Evolutionary conservation across 2,113 vertebrate genomes (phyloP).

Genomic region (Lophius piscatorius): DNA sequence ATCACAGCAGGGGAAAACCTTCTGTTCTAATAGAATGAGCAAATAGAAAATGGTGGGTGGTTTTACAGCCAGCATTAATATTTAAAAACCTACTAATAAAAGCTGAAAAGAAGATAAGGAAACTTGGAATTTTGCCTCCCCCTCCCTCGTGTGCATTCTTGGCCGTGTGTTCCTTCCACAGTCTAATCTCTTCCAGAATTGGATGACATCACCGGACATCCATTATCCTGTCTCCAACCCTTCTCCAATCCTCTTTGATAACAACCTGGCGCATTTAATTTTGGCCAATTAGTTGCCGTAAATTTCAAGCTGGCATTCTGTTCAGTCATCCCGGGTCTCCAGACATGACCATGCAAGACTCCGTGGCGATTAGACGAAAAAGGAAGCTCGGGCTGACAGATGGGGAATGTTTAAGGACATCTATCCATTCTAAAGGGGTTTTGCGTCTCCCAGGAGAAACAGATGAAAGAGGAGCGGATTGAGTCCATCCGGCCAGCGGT

Average conservation of each 20-base stretch:
- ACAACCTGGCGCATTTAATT: slow-evolving; percentile 72
- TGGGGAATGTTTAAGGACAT: slow-evolving; percentile 42
- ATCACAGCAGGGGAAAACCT: slow-evolving; percentile 46
- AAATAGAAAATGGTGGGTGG: slow-evolving; percentile 55
- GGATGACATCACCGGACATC: slow-evolving; percentile 72
- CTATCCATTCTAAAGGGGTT: slow-evolving; percentile 23
- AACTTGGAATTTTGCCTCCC: no score
- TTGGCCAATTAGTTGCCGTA: slow-evolving; percentile 73
- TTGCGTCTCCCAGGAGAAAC: slow-evolving; percentile 42
- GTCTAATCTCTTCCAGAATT: slow-evolving; percentile 18
- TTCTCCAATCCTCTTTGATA: slow-evolving; percentile 62
- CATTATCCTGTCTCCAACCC: slow-evolving; percentile 55
- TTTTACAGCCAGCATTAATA: slow-evolving; percentile 43
- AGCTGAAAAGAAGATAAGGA: slow-evolving; percentile 31
- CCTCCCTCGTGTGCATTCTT: no score
- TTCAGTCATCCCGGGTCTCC: slow-evolving; percentile 24
- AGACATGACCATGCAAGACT: slow-evolving; percentile 26
- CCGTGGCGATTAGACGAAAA: slow-evolving; percentile 46
- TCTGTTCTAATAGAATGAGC: slow-evolving; percentile 47
- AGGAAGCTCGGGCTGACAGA: slow-evolving; percentile 11
- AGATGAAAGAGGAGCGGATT: slow-evolving; percentile 40
- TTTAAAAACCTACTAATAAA: slow-evolving; percentile 49
- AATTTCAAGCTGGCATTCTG: slow-evolving; percentile 64
- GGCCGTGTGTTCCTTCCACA: slow-evolving; percentile 35
- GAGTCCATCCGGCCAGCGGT: slow-evolving; percentile 38